Evolutionary conservation across 1,140 invertebrate genomes (phyloP).

Genomic region (Drosophila santomea): DNA sequence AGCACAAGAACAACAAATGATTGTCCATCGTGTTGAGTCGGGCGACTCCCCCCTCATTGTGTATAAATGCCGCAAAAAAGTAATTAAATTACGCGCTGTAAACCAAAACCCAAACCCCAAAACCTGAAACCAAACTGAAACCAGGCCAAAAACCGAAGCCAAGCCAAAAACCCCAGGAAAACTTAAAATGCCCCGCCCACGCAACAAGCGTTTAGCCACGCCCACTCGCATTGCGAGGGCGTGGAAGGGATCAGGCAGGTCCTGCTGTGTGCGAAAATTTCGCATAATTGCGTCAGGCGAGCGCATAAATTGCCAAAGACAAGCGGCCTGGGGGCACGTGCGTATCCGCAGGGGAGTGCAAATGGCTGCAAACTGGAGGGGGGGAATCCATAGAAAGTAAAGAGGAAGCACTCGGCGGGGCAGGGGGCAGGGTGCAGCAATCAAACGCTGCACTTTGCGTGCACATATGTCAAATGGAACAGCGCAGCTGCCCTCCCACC

Average conservation of each 20-base stretch:
- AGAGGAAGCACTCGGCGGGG: not conserved
- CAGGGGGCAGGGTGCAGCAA: slow-evolving; percentile 31
- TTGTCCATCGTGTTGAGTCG: slow-evolving; percentile 40
- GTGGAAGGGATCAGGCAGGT: slow-evolving; percentile 4
- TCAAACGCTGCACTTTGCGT: slow-evolving; percentile 74
- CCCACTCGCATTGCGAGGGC: slow-evolving; percentile 31
- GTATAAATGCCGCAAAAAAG: slow-evolving; percentile 72
- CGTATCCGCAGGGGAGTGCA: slow-evolving; percentile 15
- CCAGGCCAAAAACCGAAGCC: slow-evolving; percentile 38
- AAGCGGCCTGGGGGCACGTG: slow-evolving; percentile 55
- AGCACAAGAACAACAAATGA: slow-evolving; percentile 48
- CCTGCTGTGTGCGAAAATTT: slow-evolving; percentile 79
- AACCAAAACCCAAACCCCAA: slow-evolving; percentile 48
- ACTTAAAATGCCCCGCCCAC: slow-evolving; percentile 63
- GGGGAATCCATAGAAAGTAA: slow-evolving; percentile 37
- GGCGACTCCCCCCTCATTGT: slow-evolving; percentile 10
- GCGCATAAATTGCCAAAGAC: slow-evolving; percentile 82
- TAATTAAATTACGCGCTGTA: slow-evolving; percentile 79
- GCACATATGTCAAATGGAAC: slow-evolving; percentile 68
- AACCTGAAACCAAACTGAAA: slow-evolving; percentile 5
- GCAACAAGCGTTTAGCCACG: slow-evolving; percentile 63
- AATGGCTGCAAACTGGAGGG: slow-evolving; percentile 8
- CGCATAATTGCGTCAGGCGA: slow-evolving; percentile 79
- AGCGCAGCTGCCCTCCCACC: not conserved
- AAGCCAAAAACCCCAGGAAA: slow-evolving; percentile 35